Base-by-base conservation (phyloP, 2,888 invertebrate genomes). In the Dioctria linearis region DNA sequence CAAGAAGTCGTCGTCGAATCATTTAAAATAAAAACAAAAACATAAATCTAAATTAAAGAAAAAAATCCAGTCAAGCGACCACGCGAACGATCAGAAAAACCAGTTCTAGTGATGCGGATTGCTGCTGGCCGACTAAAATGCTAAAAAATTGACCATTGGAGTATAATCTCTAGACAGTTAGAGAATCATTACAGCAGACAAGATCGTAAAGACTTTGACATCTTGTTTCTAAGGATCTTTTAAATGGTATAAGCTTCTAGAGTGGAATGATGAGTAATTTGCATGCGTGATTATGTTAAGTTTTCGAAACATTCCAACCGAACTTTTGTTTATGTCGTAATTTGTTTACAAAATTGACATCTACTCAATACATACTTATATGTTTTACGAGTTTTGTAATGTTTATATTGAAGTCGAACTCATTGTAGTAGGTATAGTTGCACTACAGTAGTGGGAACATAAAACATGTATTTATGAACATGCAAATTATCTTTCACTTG, bases 121-220 rank as follows among this genome's bases (percentile, higher is more conserved):
- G n/a, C 42, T 65, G 67, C 57, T 57, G 73, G 59, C 73, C 42
- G 59, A 73, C 51, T 57, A 73, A 73, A 42, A 66, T 66, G 57
- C 57, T 54, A 54, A 73, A 73, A 80, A 80, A 65, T 51, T 63
- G 49, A 66, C 75, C 80, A 80, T 76, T 80, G 51, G 49, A 67
- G 61, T 80, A 25, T 25, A 80, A 80, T 80, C 80, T 67, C 51
- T 78, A 9, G 80, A 67, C 49, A 78, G 69, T 81, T 78, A 78
- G 81, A 79, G 66, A 78, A 79, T 71, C 75, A 80, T 69, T 80
- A 69, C 75, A 80, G 51, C 49, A 61, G 75, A 59, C 81, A 80
- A 63, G 76, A 76, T 80, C 81, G 75, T 81, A 81, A 81, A 81
- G 80, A 76, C 67, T 81, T 80, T 81, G 80, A 81, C 80, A 78